phyloP scores from a whole-genome alignment of 2,888 invertebrate species.

The Lamellibrachia columna region DNA sequence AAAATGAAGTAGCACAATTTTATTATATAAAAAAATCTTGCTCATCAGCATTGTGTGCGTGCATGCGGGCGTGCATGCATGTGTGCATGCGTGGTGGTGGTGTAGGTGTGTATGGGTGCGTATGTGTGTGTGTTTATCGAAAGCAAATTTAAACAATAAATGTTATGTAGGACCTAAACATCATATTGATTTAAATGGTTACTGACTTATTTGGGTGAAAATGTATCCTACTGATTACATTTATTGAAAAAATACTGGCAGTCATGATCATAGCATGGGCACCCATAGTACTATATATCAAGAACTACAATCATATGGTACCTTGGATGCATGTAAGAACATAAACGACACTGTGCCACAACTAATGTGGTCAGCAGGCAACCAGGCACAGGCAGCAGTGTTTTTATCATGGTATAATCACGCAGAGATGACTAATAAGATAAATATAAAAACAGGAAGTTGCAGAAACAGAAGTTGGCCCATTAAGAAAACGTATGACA shows the following conservation, averaged over 20 bases:
- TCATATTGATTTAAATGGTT: neutral
- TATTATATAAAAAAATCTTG: neutral
- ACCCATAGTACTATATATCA: neutral
- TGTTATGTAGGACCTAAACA: neutral
- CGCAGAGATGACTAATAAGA: slow-evolving; percentile 11
- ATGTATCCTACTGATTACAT: neutral
- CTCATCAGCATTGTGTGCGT: neutral
- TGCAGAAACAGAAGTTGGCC: neutral
- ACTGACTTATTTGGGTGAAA: neutral
- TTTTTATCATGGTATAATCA: neutral
- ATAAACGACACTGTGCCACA: neutral
- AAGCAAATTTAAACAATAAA: neutral
- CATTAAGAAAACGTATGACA: neutral
- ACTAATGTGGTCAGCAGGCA: neutral
- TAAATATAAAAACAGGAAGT: slow-evolving; percentile 16
- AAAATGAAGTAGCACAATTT: neutral
- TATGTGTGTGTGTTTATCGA: neutral
- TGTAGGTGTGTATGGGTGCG: too few relatives aligned
- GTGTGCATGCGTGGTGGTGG: too few relatives aligned
- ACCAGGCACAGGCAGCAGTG: neutral
- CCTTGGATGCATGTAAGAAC: neutral
- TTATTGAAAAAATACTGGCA: neutral
- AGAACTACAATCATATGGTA: neutral
- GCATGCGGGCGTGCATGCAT: too few relatives aligned
- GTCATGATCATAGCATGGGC: neutral